Percentiles rank a stretch among this genome's conserved stretches.
phyloP scores from a whole-genome alignment of 2,888 invertebrate species.

The Meteorus colon region DNA sequence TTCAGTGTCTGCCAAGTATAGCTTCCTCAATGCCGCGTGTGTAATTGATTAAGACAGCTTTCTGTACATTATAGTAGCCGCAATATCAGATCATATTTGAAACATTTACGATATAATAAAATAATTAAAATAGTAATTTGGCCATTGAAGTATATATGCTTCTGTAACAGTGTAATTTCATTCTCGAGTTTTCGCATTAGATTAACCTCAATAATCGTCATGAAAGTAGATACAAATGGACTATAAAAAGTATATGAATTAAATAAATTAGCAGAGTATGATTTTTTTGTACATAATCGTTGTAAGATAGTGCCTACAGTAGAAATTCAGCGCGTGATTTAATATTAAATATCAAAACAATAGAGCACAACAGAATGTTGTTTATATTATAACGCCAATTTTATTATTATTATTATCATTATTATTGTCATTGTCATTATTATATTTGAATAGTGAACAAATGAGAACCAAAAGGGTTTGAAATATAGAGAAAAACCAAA shows the following conservation, averaged over 20 bases:
- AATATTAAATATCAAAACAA: neutral
- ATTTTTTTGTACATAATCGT: constrained; percentile 69
- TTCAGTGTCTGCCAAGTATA: constrained; percentile 43
- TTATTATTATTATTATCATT: neutral
- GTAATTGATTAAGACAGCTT: constrained; percentile 48
- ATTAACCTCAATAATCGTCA: constrained; percentile 66
- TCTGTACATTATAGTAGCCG: constrained; percentile 36
- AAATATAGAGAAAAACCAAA: neutral
- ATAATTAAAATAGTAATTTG: constrained; percentile 55
- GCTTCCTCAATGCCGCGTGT: constrained; percentile 37
- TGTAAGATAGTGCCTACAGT: constrained; percentile 57
- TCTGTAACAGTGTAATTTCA: constrained; percentile 53
- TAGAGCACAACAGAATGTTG: neutral
- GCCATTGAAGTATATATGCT: constrained; percentile 55
- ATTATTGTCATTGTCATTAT: neutral
- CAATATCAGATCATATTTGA: neutral
- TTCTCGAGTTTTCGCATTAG: neutral
- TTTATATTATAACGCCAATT: neutral
- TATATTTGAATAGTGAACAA: neutral
- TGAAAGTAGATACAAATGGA: constrained; percentile 60
- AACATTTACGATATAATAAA: constrained; percentile 37
- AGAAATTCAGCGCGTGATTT: constrained; percentile 35
- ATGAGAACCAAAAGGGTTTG: neutral
- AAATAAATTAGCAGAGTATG: constrained; percentile 28
- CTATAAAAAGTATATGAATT: constrained; percentile 33